Evolutionary conservation across 1,140 invertebrate genomes (phyloP).

Genomic region (Nebria ingens): DNA sequence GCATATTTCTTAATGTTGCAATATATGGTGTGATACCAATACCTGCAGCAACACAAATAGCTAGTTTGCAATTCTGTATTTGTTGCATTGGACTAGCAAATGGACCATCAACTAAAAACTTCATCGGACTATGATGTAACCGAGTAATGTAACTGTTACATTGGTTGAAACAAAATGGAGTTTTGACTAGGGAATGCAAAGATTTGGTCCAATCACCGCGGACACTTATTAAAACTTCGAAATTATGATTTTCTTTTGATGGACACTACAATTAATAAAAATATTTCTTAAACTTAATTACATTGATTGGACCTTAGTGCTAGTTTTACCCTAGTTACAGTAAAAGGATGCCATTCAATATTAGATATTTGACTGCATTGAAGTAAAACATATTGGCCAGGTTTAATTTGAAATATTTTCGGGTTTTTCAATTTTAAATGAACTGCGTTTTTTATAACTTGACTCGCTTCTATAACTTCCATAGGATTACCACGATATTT

Average conservation of each 20-base stretch:
- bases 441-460: neutral
- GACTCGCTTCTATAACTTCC: neutral
- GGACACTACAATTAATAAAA: conserved; percentile 30
- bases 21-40: conserved; percentile 37
- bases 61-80: conserved; percentile 22
- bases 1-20: conserved; percentile 26
- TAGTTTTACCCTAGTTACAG: conserved; percentile 31
- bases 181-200: conserved; percentile 30
- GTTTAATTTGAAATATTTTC: neutral
- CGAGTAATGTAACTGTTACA: neutral
- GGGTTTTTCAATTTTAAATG: neutral
- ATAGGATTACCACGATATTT: neutral
- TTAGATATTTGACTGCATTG: conserved; percentile 33
- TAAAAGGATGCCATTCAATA: conserved; percentile 38
- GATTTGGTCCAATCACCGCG: conserved; percentile 37
- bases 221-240: conserved; percentile 35
- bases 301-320: too few relatives aligned
- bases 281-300: neutral
- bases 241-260: conserved; percentile 28
- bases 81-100: conserved; percentile 35
- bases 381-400: conserved; percentile 34
- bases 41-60: conserved; percentile 36
- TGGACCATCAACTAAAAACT: conserved; percentile 35
- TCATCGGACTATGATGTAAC: conserved; percentile 20
- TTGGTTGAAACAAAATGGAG: neutral